These are phyloP conservation scores for Sceloporus undulatus DNA, from an alignment of 2,113 vertebrate genomes.

Conservation along the genomic window DNA sequence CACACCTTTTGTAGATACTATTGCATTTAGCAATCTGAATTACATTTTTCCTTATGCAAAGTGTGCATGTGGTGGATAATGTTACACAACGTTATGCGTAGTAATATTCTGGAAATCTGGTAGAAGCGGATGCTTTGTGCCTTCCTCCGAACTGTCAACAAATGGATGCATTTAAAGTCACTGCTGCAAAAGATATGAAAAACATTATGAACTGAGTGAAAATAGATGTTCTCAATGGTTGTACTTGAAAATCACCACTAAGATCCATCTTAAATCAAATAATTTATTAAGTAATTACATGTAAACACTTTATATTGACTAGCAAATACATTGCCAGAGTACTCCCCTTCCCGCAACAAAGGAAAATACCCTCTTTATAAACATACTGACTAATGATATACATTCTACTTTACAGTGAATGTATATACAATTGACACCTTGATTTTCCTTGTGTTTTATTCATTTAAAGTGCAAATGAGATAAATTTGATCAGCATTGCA, in stretches of 20 bases:
- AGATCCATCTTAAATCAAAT: constrained; percentile 74
- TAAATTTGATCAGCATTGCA: constrained; percentile 65
- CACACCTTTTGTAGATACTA: neutral
- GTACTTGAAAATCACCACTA: constrained; percentile 73
- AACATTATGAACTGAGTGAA: constrained; percentile 58
- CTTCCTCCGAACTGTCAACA: constrained; percentile 55
- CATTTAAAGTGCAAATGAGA: constrained; percentile 71
- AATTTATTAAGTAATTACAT: constrained; percentile 75
- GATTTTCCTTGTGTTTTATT: constrained; percentile 55
- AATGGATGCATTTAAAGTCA: constrained; percentile 19
- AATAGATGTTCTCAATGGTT: constrained; percentile 48
- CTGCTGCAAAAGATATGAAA: constrained; percentile 56
- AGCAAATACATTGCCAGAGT: constrained; percentile 74
- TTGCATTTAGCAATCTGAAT: constrained; percentile 31
- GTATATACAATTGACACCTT: constrained; percentile 60
- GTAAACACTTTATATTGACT: constrained; percentile 76
- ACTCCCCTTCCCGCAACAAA: constrained; percentile 62
- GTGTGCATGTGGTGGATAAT: neutral
- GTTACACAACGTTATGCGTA: neutral
- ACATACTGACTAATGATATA: constrained; percentile 73
- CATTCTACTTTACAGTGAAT: constrained; percentile 72
- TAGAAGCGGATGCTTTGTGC: constrained; percentile 36
- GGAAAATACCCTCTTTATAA: constrained; percentile 74
- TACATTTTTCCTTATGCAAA: neutral
- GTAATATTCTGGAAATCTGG: constrained; percentile 40